Percentiles rank a stretch among this genome's conserved stretches.
These are phyloP conservation scores for Fringilla coelebs DNA, from an alignment of 2,797 vertebrate genomes.

Conservation along the genomic window DNA sequence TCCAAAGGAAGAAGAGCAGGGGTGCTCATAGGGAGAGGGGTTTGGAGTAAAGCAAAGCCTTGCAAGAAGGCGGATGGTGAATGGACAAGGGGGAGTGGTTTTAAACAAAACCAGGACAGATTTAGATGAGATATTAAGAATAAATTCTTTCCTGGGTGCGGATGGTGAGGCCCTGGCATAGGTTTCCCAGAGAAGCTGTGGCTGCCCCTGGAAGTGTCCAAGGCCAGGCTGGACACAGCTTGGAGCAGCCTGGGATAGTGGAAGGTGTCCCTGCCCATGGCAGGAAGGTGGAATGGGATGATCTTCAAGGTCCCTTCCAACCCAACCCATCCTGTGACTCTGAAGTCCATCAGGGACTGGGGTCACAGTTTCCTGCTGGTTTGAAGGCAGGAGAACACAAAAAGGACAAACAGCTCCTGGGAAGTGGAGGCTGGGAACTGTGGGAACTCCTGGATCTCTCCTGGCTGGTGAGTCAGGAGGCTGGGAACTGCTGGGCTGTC, in stretches of 20 bases:
- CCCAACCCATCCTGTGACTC: neutral
- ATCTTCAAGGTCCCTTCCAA: neutral
- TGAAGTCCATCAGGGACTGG: neutral
- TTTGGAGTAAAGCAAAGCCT: neutral
- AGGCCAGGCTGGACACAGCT: accelerated
- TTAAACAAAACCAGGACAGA: neutral
- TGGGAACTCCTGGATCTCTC: neutral
- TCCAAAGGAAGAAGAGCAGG: neutral
- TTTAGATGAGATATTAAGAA: neutral
- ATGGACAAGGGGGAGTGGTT: neutral
- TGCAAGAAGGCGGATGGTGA: neutral
- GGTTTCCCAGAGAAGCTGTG: neutral
- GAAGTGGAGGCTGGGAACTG: neutral
- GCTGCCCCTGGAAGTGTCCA: neutral
- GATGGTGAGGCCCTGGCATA: neutral
- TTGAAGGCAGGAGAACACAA: neutral
- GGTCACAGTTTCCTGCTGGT: accelerated
- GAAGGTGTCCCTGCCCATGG: neutral
- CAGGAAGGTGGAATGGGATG: neutral
- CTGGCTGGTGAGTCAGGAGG: neutral
- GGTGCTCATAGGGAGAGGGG: neutral
- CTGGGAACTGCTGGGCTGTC: neutral
- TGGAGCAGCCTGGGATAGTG: accelerated
- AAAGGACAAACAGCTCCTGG: neutral
- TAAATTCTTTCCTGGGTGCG: neutral